Percentiles rank a stretch among this genome's conserved stretches.
phyloP scores from a whole-genome alignment of 2,888 invertebrate species.

The Dilophus febrilis region DNA sequence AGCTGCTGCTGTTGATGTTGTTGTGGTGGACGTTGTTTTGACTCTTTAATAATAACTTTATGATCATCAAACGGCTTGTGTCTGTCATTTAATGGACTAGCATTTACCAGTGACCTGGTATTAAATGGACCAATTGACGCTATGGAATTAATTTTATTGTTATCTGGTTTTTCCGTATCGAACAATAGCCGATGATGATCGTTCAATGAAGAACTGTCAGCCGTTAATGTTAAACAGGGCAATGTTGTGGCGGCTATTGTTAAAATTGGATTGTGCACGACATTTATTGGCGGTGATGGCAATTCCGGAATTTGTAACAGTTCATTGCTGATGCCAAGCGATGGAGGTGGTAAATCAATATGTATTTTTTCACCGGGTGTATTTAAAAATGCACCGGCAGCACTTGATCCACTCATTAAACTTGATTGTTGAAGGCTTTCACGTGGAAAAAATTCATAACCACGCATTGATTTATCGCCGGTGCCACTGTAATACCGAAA shows the following conservation, averaged over 20 bases:
- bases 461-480: constrained; percentile 59
- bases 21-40: not conserved
- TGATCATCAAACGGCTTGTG: no score
- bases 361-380: constrained; percentile 34
- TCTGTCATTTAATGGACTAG: no score
- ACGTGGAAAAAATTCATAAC: constrained; percentile 60
- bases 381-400: constrained; percentile 33
- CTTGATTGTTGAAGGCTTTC: constrained; percentile 47
- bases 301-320: constrained; percentile 25
- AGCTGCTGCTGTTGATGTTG: not conserved
- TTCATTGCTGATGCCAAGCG: constrained; percentile 25
- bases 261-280: constrained; percentile 14
- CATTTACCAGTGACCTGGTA: no score
- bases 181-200: no score
- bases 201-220: no score
- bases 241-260: constrained; percentile 10
- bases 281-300: constrained; percentile 13
- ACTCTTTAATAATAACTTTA: not conserved
- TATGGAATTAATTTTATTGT: no score
- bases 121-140: no score
- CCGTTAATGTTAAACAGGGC: no score
- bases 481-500: constrained; percentile 76
- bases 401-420: constrained; percentile 34
- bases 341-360: constrained; percentile 24
- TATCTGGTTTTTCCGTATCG: no score